These are phyloP conservation scores for Lethocerus indicus DNA, from an alignment of 1,140 invertebrate genomes.

Conservation along the genomic window DNA sequence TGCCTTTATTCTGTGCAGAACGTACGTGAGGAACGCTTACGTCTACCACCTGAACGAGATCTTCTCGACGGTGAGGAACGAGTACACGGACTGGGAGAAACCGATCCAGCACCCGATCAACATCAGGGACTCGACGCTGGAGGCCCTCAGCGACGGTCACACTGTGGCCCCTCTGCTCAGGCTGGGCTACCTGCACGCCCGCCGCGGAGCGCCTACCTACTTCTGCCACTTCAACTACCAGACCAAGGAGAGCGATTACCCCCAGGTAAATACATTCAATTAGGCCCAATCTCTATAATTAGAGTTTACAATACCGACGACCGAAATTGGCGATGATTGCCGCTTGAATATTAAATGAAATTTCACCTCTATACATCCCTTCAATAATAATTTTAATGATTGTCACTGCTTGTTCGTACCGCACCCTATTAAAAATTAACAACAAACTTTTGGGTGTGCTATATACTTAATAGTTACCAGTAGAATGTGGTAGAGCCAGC, in stretches of 20 bases:
- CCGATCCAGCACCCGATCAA: conserved; percentile 69
- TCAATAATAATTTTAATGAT: too few species aligned
- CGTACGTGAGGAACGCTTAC: conserved; percentile 73
- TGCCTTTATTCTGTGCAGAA: conserved; percentile 32
- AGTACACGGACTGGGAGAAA: conserved; percentile 86
- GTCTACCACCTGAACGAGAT: conserved; percentile 82
- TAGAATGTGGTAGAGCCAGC: too few species aligned
- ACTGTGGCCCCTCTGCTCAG: conserved; percentile 51
- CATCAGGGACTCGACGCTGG: conserved; percentile 69
- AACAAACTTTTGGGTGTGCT: too few species aligned
- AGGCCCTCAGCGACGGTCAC: conserved; percentile 71
- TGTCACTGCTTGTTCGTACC: too few species aligned
- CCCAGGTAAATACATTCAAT: conserved; percentile 36
- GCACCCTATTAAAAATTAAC: too few species aligned
- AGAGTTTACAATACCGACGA: too few species aligned
- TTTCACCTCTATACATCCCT: too few species aligned
- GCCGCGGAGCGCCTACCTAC: conserved; percentile 47
- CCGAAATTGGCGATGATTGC: too few species aligned
- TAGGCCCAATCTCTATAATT: too few species aligned
- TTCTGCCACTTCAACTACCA: conserved; percentile 72
- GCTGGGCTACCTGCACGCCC: conserved; percentile 49
- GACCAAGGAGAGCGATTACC: conserved; percentile 51
- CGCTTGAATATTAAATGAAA: too few species aligned
- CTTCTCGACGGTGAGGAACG: conserved; percentile 74
- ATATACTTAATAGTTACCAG: too few species aligned